Evolutionary conservation across 1,140 invertebrate genomes (phyloP).

Genomic region (Lepidurus couesii): DNA sequence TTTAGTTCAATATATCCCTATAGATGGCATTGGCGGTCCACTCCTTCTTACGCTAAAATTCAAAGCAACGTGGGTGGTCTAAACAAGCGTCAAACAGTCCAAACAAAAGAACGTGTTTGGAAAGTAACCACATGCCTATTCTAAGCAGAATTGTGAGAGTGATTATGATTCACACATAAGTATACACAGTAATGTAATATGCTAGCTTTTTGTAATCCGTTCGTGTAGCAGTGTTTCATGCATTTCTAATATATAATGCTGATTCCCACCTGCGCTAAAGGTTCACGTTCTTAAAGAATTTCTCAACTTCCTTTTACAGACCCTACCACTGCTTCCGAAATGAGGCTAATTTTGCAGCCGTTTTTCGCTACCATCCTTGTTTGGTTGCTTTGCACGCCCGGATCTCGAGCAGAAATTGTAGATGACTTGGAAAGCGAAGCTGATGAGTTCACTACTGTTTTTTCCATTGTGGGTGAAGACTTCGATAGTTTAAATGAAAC

Average conservation of each 20-base stretch:
- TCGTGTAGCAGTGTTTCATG: not conserved
- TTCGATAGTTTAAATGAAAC: not conserved
- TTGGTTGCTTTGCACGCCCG: not conserved
- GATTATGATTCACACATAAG: slow-evolving; percentile 12
- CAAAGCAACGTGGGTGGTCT: slow-evolving; percentile 20
- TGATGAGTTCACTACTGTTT: not conserved
- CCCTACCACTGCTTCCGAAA: not conserved
- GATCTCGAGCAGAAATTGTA: not conserved
- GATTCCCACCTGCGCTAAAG: not conserved
- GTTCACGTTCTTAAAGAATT: not conserved
- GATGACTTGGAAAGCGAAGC: not conserved
- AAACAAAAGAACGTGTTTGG: not conserved
- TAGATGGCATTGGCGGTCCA: no score
- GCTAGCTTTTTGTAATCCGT: not conserved
- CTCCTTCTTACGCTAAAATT: not conserved
- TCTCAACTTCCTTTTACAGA: not conserved
- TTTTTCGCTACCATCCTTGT: not conserved
- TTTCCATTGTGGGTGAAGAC: not conserved
- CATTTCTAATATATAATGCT: not conserved
- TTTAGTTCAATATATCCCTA: no score
- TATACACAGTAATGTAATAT: not conserved
- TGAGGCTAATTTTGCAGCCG: not conserved
- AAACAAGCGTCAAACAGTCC: not conserved
- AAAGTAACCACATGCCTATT: not conserved
- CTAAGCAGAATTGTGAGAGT: slow-evolving; percentile 16